These are phyloP conservation scores for Chrysolina americana DNA, from an alignment of 2,888 invertebrate genomes.

Conservation along the genomic window DNA sequence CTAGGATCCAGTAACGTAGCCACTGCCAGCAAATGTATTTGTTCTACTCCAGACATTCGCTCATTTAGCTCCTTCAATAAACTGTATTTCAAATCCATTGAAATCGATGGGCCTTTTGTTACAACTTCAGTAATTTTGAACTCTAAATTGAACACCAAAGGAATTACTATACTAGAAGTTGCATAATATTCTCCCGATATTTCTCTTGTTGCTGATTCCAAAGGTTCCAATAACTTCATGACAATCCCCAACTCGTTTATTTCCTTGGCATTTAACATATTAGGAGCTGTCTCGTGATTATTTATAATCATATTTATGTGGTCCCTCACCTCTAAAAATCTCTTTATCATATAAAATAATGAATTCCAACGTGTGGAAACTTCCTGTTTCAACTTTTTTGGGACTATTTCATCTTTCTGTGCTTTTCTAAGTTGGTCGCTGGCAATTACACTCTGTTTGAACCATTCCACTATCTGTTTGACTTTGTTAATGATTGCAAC, in stretches of 20 bases:
- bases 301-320: constrained; percentile 36
- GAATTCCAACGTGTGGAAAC: constrained; percentile 60
- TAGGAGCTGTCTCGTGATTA: constrained; percentile 46
- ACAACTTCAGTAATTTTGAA: constrained; percentile 25
- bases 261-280: constrained; percentile 59
- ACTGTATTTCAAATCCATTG: constrained; percentile 16
- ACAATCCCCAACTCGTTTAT: constrained; percentile 53
- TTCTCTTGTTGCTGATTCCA: constrained; percentile 62
- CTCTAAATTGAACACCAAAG: constrained; percentile 37
- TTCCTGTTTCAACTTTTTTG: constrained; percentile 53
- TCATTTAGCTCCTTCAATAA: background rate
- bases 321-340: constrained; percentile 59
- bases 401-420: background rate
- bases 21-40: background rate
- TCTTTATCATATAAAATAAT: constrained; percentile 57
- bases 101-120: background rate
- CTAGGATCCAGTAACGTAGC: background rate
- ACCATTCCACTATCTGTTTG: constrained; percentile 38
- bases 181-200: constrained; percentile 61
- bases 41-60: background rate
- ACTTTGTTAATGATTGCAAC: constrained; percentile 3
- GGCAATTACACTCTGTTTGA: constrained; percentile 36
- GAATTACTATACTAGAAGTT: constrained; percentile 48
- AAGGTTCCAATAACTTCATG: constrained; percentile 54
- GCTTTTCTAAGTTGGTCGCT: constrained; percentile 31